Percentiles rank a stretch among this genome's conserved stretches.
Evolutionary conservation across 30 jellyfish, hydroid and myxozoan species (phyloP).

Genomic region (Clytia hemisphaerica): DNA sequence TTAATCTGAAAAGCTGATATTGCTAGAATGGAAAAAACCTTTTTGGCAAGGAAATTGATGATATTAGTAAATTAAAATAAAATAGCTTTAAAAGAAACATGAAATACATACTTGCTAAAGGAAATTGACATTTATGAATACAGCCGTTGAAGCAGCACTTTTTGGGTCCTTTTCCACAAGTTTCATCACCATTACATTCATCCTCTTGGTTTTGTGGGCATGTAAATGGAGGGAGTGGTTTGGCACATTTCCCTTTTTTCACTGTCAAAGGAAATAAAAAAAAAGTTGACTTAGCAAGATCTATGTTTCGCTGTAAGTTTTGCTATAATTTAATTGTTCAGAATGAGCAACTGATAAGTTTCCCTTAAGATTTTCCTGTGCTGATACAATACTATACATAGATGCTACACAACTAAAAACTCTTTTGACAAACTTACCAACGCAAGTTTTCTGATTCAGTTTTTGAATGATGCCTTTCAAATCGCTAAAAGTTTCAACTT

Average conservation of each 20-base stretch:
- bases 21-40: too few relatives aligned
- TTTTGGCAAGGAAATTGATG: too few relatives aligned
- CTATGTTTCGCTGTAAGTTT: not conserved
- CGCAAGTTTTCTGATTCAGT: slow-evolving; percentile 43
- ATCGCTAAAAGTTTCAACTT: slow-evolving; percentile 47
- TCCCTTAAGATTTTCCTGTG: too few relatives aligned
- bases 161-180: slow-evolving; percentile 47
- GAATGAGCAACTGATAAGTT: too few relatives aligned
- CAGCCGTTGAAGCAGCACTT: slow-evolving; percentile 84
- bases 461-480: slow-evolving; percentile 39
- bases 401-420: too few relatives aligned
- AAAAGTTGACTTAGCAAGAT: not conserved
- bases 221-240: slow-evolving; percentile 13
- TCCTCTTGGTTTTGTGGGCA: slow-evolving; percentile 27
- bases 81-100: too few relatives aligned
- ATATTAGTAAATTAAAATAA: too few relatives aligned
- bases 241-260: slow-evolving; percentile 75
- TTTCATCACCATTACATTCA: slow-evolving; percentile 49
- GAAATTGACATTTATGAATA: slow-evolving; percentile 46
- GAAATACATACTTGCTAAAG: slow-evolving; percentile 57
- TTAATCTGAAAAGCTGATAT: too few relatives aligned
- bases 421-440: too few relatives aligned
- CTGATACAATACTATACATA: not conserved
- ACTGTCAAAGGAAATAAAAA: slow-evolving; percentile 22
- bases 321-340: not conserved